Evolutionary conservation across 2,888 invertebrate genomes (phyloP), one percentile per base, ranked within the genome.

Genomic region (Cryptocephalus primarius): DNA sequence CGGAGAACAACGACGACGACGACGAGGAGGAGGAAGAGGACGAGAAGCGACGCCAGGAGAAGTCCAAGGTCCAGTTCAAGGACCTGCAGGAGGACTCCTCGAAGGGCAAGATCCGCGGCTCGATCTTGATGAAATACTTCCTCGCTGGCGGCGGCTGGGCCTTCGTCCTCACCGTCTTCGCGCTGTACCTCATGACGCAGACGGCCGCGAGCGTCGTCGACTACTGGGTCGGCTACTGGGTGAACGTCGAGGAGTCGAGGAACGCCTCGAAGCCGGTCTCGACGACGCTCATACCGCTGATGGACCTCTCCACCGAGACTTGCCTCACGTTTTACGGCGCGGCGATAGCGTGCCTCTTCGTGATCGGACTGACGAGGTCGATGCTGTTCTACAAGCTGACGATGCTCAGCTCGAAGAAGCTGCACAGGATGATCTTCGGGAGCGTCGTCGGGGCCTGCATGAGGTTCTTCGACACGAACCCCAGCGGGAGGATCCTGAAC

Each of bases 401-500:
- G 48, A 75, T 84, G 58, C 66, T 70, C 6, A 79, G 86, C 0
- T 85, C 86, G 0, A 76, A 75, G 50, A 77, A 73, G 32, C 72
- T 88, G 1, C 88, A 89, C 65, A 77, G 83, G 60, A 68, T 56
- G 9, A 85, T 88, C 82, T 87, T 88, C 64, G 69, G 72, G 49
- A 69, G 72, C 36, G 75, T 81, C 50, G 60, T 71, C 11, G 61
- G 61, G 32, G 72, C 78, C 1, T 72, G 75, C 1, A 79, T 84
- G 71, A 64, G 76, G 46, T 92, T 92, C 67, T 93, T 90, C 63
- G 88, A 91, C 60, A 82, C 80, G 0, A 92, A 91, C 66, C 88
- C 90, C 2, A 79, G 83, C 56, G 85, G 86, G 33, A 75, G 85
- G 44, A 86, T 92, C 52, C 72, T 92, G 40, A 85, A 85, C 53